phyloP scores from a whole-genome alignment of 2,113 vertebrate species.

The Epinephelus moara region DNA sequence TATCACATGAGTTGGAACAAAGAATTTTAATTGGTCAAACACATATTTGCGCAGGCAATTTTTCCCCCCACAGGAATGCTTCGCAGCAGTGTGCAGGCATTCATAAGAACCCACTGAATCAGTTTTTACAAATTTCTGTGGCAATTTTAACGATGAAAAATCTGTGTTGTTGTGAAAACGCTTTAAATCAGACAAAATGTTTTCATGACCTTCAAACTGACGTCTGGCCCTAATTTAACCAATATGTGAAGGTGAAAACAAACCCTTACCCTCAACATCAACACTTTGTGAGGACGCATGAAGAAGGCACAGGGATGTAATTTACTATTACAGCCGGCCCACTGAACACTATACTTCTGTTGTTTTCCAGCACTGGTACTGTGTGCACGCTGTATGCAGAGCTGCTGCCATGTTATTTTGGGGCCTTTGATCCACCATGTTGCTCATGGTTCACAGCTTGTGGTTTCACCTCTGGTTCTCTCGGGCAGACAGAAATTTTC shows the following conservation, averaged over 20 bases:
- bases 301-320: neutral
- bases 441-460: slow-evolving; percentile 53
- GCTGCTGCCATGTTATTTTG: slow-evolving; percentile 4
- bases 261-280: neutral
- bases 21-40: too few relatives aligned
- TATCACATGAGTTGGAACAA: too few relatives aligned
- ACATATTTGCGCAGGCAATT: too few relatives aligned
- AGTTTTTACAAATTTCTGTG: too few relatives aligned
- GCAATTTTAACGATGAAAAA: too few relatives aligned
- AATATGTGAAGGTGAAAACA: neutral
- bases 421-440: neutral
- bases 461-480: slow-evolving; percentile 36
- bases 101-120: too few relatives aligned
- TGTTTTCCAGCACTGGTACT: neutral
- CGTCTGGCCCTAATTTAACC: neutral
- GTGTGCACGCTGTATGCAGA: neutral
- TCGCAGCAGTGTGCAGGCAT: too few relatives aligned
- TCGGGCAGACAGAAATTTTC: slow-evolving; percentile 13
- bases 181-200: neutral
- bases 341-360: neutral
- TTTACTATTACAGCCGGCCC: neutral
- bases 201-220: neutral
- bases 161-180: too few relatives aligned
- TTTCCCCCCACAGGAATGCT: too few relatives aligned
- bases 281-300: neutral